Percentiles rank a stretch among this genome's conserved stretches.
Evolutionary conservation across 2,888 invertebrate genomes (phyloP).

Genomic region (Anoplius nigerrimus): DNA sequence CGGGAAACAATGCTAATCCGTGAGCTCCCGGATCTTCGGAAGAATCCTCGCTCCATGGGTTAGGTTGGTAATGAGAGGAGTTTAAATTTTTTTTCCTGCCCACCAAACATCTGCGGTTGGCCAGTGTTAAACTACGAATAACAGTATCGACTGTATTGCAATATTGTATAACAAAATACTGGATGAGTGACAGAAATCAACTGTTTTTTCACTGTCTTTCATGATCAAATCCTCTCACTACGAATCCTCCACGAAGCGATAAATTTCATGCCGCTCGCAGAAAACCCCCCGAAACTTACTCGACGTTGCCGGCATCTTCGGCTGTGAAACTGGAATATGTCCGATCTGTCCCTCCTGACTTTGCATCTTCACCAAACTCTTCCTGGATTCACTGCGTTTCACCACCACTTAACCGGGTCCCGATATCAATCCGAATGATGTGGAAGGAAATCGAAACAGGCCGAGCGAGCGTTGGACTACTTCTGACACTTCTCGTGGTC

Average conservation of each 20-base stretch:
- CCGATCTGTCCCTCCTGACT: conserved; percentile 61
- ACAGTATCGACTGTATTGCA: too few species aligned
- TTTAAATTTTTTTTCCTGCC: too few species aligned
- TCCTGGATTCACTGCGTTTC: conserved; percentile 20
- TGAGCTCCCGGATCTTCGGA: not conserved
- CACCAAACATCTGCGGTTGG: too few species aligned
- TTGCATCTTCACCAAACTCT: conserved; percentile 49
- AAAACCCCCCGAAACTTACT: conserved; percentile 60
- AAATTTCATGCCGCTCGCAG: not conserved
- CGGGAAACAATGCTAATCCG: conserved; percentile 14
- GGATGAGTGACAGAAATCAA: too few species aligned
- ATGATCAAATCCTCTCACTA: too few species aligned
- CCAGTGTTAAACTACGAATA: too few species aligned
- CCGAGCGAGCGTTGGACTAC: not conserved
- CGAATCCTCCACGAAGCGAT: too few species aligned
- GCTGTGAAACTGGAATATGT: conserved; percentile 56
- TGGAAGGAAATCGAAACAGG: too few species aligned
- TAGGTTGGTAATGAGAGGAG: not conserved
- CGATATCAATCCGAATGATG: conserved; percentile 10
- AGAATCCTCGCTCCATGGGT: not conserved
- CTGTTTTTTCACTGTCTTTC: too few species aligned
- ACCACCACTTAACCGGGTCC: conserved; percentile 11
- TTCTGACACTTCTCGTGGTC: too few species aligned
- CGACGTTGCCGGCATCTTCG: conserved; percentile 68
- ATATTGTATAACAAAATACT: too few species aligned